Evolutionary conservation across 1,140 invertebrate genomes (phyloP).

Genomic region (Galleria mellonella): DNA sequence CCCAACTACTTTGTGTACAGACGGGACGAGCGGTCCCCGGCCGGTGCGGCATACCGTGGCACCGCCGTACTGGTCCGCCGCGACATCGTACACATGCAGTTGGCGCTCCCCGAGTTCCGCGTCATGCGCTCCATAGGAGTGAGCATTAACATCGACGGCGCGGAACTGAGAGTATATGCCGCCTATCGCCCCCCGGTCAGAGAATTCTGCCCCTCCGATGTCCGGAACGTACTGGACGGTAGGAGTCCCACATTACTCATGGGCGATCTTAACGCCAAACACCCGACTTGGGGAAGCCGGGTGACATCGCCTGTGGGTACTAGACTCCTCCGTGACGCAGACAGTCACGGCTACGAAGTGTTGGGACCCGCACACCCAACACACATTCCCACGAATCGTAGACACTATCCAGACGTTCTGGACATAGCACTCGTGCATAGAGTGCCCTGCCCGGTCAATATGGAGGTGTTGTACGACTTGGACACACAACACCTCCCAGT

Average conservation of each 20-base stretch:
- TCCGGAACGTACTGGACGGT: neutral
- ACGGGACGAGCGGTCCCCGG: neutral
- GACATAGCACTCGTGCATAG: no score
- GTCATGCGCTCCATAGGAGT: neutral
- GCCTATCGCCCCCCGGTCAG: neutral
- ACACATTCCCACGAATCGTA: neutral
- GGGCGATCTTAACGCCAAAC: constrained; percentile 6
- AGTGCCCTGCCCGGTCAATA: no score
- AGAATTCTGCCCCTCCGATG: neutral
- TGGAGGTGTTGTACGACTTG: no score
- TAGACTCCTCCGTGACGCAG: neutral
- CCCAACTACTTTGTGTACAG: constrained; percentile 4
- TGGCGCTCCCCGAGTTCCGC: neutral
- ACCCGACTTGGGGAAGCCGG: neutral
- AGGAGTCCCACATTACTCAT: neutral
- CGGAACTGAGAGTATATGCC: neutral
- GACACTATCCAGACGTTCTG: no score
- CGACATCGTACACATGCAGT: constrained; percentile 1
- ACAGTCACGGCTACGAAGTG: neutral
- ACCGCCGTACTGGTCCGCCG: neutral
- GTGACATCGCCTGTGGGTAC: neutral
- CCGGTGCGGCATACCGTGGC: neutral
- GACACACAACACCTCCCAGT: no score
- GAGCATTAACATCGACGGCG: neutral
- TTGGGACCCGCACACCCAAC: neutral